Percentiles rank a stretch among this genome's conserved stretches.
Conservation (phyloP, 2,113 vertebrate genomes). For the Chaetodon auriga region DNA sequence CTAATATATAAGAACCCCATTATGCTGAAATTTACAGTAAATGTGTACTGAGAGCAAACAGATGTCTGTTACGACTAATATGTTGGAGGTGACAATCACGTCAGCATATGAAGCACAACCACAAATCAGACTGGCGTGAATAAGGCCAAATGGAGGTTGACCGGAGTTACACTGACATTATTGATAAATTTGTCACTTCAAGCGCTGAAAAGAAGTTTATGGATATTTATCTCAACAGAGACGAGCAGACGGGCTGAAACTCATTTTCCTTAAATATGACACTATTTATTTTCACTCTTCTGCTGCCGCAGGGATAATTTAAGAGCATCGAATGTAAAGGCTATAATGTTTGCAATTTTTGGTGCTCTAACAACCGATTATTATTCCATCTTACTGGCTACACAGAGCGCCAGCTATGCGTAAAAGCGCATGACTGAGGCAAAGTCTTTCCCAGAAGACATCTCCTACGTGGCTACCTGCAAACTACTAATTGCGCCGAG, state of each 20-base stretch:
- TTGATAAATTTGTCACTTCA: neutral
- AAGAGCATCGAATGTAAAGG: neutral
- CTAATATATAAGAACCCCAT: neutral
- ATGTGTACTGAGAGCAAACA: neutral
- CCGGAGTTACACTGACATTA: neutral
- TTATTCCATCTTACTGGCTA: neutral
- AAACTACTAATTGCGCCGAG: slow-evolving; percentile 2
- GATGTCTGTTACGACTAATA: neutral
- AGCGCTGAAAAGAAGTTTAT: neutral
- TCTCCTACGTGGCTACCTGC: neutral
- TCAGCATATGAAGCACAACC: neutral
- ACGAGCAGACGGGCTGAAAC: neutral
- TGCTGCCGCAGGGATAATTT: neutral
- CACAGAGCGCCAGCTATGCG: neutral
- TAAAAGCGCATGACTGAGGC: neutral
- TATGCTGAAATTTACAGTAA: neutral
- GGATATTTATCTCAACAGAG: neutral
- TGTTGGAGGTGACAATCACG: neutral
- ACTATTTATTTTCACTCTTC: neutral
- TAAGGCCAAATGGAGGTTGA: neutral
- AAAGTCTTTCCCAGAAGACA: neutral
- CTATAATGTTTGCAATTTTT: neutral
- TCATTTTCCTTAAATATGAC: neutral
- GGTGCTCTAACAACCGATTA: neutral
- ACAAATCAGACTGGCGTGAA: neutral